Percentiles rank a stretch among this genome's conserved stretches.
Conservation (phyloP, 2,888 invertebrate species). For the Hirtodrosophila duncani region DNA sequence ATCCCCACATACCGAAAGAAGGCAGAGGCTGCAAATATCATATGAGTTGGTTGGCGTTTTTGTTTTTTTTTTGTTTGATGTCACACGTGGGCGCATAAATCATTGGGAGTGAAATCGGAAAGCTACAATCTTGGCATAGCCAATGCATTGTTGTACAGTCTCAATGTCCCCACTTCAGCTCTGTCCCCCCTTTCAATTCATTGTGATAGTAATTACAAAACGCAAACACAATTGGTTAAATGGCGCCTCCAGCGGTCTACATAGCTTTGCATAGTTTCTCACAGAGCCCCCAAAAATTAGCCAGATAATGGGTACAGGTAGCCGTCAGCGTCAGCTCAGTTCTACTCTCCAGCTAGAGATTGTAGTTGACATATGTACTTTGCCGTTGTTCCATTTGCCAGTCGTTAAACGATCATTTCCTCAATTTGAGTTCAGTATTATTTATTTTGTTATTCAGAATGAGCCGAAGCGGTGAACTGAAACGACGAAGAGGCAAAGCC, state of each 20-base stretch:
- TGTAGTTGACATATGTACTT: conserved; percentile 17
- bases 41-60: too few relatives aligned
- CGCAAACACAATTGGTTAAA: conserved; percentile 25
- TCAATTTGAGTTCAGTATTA: conserved; percentile 56
- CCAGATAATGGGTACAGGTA: conserved; percentile 35
- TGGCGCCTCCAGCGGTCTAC: conserved; percentile 27
- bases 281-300: conserved; percentile 8
- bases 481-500: too few relatives aligned
- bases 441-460: too few relatives aligned
- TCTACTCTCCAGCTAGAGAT: too few relatives aligned
- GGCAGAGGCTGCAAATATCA: too few relatives aligned
- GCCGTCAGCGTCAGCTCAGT: too few relatives aligned
- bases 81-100: conserved; percentile 35
- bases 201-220: conserved; percentile 6
- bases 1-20: too few relatives aligned
- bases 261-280: conserved; percentile 14
- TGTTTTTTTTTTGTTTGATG: too few relatives aligned
- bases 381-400: conserved; percentile 32
- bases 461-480: too few relatives aligned
- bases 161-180: too few relatives aligned
- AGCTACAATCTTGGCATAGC: too few relatives aligned
- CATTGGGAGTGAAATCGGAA: neutral
- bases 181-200: neutral
- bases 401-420: conserved; percentile 63
- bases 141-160: too few relatives aligned